A percentile compares a stretch with the other conserved stretches of the same genome.
Conservation (phyloP, 2,888 invertebrate genomes). For the Rhamnusium bicolor region DNA sequence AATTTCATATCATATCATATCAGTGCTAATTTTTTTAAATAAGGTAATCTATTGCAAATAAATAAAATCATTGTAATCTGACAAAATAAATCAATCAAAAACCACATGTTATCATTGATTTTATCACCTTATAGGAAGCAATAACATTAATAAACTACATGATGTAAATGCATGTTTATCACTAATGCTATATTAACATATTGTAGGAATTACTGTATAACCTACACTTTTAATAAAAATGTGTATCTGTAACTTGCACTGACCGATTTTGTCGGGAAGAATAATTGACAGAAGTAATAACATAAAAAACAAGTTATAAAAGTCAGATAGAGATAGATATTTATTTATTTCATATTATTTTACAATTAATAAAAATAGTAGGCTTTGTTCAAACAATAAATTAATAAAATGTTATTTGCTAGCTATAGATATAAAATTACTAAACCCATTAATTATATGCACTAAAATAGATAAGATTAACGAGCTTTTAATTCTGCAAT, state of each 20-base stretch:
- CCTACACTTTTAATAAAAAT: neutral
- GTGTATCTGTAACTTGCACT: neutral
- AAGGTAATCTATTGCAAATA: neutral
- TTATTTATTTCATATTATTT: neutral
- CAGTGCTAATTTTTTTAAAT: neutral
- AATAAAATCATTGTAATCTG: neutral
- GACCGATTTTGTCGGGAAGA: neutral
- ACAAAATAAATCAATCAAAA: neutral
- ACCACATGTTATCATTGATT: neutral
- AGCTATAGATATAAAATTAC: neutral
- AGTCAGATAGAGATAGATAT: neutral
- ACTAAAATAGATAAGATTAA: neutral
- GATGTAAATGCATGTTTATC: neutral
- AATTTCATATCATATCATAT: neutral
- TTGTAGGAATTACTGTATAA: neutral
- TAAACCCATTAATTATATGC: neutral
- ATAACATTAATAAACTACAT: neutral
- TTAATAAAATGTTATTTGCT: neutral
- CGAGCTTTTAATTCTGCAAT: neutral
- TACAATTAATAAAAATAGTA: neutral
- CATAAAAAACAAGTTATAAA: too few species aligned
- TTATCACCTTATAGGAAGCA: neutral
- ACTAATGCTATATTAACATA: neutral
- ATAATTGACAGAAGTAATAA: neutral
- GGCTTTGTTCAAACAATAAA: neutral